Base-by-base conservation (phyloP, 2,113 vertebrate genomes). In the Oreochromis tanganicae region DNA sequence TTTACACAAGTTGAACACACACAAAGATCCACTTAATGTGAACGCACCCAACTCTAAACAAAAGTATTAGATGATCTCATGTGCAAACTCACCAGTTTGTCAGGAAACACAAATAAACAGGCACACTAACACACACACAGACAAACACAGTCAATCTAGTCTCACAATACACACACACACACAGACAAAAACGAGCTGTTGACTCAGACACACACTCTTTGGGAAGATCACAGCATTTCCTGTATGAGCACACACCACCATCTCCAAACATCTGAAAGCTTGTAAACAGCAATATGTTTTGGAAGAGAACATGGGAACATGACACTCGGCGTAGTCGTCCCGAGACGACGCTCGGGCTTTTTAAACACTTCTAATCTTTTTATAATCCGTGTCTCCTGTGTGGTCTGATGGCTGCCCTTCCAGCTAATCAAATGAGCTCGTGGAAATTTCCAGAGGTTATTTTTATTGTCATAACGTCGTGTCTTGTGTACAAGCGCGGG, bases 271-370 rank as follows among this genome's bases (percentile, higher is more conserved):
- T 83, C 41, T 12, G 48, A 66, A 19, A 50, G 10, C 73, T 50
- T 57, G n/a, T 8, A 41, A 73, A 43, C n/a, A 11, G 43, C 38
- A n/a, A 12, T 32, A 3, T 41, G 9, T 87, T 71, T 71, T 80
- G 88, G 78, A 84, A 32, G 52, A 78, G 89, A 83, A 92, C 89
- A 79, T 83, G 92, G 88, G 92, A 94, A 92, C 63, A 2, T 41
- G 87, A 93, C 91, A 63, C 54, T 89, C 63, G 91, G 87, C 81
- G 0, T 27, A 1, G 38, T 88, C 36, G 1, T 3, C 68, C 21
- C 13, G 78, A 68, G 85, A 75, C 19, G 46, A 50, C 2, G 3
- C 27, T 83, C 21, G 1, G 19, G 54, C 59, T 57, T 87, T 86
- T 85, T 32, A 66, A 83, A 83, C 71, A 66, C 4, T 13, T 48